Base-by-base conservation (phyloP, 2,888 invertebrate genomes). In the Brachypalpus laphriformis region DNA sequence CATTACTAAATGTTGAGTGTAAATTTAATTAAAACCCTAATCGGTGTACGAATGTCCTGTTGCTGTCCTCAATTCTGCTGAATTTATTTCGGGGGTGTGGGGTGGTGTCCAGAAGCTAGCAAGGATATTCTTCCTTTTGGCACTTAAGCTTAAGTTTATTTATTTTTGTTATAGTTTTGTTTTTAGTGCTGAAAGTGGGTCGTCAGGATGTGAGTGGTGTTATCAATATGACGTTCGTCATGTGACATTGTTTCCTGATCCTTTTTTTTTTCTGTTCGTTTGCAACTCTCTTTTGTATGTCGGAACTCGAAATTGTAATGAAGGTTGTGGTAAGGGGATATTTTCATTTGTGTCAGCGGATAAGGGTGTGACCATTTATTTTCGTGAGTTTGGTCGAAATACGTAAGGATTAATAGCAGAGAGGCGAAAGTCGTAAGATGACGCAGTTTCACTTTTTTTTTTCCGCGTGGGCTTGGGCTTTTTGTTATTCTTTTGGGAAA, bases 351-450 rank as follows among this genome's bases (percentile, higher is more conserved):
- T 65, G 65, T 65, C 70, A 57, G 31, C 51, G 42, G 47, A 66
- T 80, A 72, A 80, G 80, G 80, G 80, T 80, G 80, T 80, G 80
- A 65, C 80, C 65, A 72, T 16, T 56, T 49, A 28, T 28, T 51
- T 66, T 59, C 40, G 7, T 20, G 0, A 18, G 7, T 20, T 47
- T 45, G 7, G 45, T 20, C 8, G 18, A 45, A 45, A 45, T 5
- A 18, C 6, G 14, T 7, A 9, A 18, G 45, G 8, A 9, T 8
- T 45, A 20, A 47, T 47, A 47, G 9, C 18, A 45, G 20, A 4
- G 20, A 47, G 47, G 20, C 18, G 9, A 47, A 47, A 45, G 14
- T 45, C 8, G 18, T 8, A 22, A 14, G 14, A 65, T 34, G 34
- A 65, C 20, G 14, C 20, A 49, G 6, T 40, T 40, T 40, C 1